Evolutionary conservation across 92 coral and sea anemone species (phyloP).

Genomic region (Phenganax subtilis): DNA sequence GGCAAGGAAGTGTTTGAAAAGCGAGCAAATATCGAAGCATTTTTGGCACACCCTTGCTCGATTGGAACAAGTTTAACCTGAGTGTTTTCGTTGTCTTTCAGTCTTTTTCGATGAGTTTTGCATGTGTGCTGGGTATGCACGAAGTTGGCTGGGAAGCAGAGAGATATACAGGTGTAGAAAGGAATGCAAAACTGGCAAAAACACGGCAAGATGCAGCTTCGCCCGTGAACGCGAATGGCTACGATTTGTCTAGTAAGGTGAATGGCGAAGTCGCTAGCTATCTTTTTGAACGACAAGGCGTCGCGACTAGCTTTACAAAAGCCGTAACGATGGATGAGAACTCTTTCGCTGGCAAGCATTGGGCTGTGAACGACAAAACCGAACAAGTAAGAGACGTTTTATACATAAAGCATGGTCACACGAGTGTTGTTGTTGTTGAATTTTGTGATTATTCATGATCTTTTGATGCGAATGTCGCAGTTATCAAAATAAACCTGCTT

Average conservation of each 20-base stretch:
- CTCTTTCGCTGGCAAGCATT: slow-evolving; percentile 80
- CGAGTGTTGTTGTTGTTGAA: background rate
- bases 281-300: slow-evolving; percentile 98
- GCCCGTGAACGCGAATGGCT: slow-evolving; percentile 66
- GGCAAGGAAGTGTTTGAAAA: slow-evolving; percentile 68
- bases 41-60: slow-evolving; percentile 97
- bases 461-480: background rate
- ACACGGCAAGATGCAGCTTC: slow-evolving; percentile 70
- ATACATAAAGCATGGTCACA: background rate
- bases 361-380: slow-evolving; percentile 69
- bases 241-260: slow-evolving; percentile 74
- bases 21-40: background rate
- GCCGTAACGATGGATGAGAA: slow-evolving; percentile 93
- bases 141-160: slow-evolving; percentile 99
- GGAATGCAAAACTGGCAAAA: slow-evolving; percentile 84
- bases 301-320: slow-evolving; percentile 97
- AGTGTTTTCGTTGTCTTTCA: slow-evolving; percentile 60
- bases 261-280: slow-evolving; percentile 99
- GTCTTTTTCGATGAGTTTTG: slow-evolving; percentile 99
- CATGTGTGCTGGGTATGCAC: slow-evolving; percentile 99
- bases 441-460: background rate
- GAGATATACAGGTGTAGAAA: slow-evolving; percentile 83
- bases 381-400: slow-evolving; percentile 61
- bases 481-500: background rate
- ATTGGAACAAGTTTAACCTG: slow-evolving; percentile 49